Evolutionary conservation across 1,140 invertebrate genomes (phyloP), one percentile per base, ranked within the genome.

Genomic region (Diorhabda sublineata): DNA sequence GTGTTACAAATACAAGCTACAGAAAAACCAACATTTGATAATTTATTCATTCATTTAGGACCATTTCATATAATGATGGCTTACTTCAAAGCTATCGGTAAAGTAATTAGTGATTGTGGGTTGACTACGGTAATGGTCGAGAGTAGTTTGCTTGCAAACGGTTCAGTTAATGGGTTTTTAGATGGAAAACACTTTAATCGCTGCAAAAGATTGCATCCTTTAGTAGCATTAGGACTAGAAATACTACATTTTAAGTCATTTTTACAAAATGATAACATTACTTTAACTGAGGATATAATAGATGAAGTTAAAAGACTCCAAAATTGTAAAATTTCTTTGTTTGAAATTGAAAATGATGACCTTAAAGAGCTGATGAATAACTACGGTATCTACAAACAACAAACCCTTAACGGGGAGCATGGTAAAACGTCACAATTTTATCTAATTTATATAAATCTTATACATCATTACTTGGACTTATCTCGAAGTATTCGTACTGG

Each of bases 71-170:
- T 26, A 26, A 78, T 80, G 77, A 76, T 84, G 78, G 74, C 83
- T 9, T 85, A 76, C 71, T 85, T 85, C 69, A 83, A 82, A 76
- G 81, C 80, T 2, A 42, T 85, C 41, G 84, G 83, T 41, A 82
- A 83, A 76, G 70, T 82, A 57, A 83, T 85, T 42, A 66, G 71
- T 58, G 76, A 81, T 56, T 81, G 80, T 76, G 83, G 82, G 8
- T 73, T 84, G 71, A 70, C 79, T 2, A 74, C 80, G 58, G 71
- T 84, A 0, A 76, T 84, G 74, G 76, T 26, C 26, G 26, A 26
- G 26, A 26, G 1, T 26, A 26, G 26, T 26, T 26, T 26, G 26
- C 26, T 26, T 81, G 44, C 73, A 85, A 26, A 76, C 26, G 26
- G 26, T 26, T 2, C 26, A 26, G 26, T 26, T 26, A 26, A 26